phyloP scores from a whole-genome alignment of 2,113 vertebrate species.

The Vulpes lagopus region DNA sequence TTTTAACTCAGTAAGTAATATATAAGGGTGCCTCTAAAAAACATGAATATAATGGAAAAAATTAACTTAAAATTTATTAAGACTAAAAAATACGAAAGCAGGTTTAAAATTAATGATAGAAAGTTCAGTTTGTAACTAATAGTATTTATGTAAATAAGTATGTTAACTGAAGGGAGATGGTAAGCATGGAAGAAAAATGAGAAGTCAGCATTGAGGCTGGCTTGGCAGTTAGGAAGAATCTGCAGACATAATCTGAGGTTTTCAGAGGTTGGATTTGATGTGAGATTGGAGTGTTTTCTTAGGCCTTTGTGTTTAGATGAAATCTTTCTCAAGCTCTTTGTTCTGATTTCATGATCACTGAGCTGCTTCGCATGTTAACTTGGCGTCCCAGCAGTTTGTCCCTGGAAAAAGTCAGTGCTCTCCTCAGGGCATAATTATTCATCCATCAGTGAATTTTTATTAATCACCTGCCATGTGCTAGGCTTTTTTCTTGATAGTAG shows the following conservation, averaged over 20 bases:
- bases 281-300: slow-evolving; percentile 1
- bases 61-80: not conserved
- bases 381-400: slow-evolving; percentile 4
- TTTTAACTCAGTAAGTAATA: not conserved
- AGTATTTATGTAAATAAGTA: slow-evolving; percentile 10
- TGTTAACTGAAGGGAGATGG: not conserved
- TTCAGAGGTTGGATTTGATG: not conserved
- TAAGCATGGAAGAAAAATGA: slow-evolving; percentile 36
- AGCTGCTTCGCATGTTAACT: slow-evolving; percentile 35
- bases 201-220: not conserved
- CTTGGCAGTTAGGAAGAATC: not conserved
- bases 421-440: not conserved
- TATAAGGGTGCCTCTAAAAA: not conserved
- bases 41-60: slow-evolving; percentile 34
- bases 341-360: slow-evolving; percentile 21
- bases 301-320: slow-evolving; percentile 23
- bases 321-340: not conserved
- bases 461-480: not conserved
- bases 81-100: not conserved
- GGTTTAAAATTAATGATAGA: slow-evolving; percentile 33
- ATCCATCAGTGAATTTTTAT: not conserved
- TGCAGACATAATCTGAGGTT: not conserved
- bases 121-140: slow-evolving; percentile 17
- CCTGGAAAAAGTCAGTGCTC: not conserved
- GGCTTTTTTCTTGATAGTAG: not conserved